Evolutionary conservation across 2,797 vertebrate species (phyloP), one percentile per base, ranked within the genome.

Genomic region (Myripristis murdjan): DNA sequence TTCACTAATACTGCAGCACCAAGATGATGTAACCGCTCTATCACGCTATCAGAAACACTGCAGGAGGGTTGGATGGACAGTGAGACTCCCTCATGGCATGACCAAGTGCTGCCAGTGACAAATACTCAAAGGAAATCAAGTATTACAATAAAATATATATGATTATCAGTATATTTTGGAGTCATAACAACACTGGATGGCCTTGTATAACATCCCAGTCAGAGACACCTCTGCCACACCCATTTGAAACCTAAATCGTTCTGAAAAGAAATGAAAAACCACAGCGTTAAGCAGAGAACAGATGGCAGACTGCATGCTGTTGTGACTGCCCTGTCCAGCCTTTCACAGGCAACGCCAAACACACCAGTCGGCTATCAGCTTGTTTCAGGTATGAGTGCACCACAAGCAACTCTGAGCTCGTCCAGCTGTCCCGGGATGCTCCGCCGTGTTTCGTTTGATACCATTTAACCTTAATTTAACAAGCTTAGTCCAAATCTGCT

Each of bases 261-360:
- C n/a, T 23, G 12, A 52, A 39, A 10, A 9, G 37, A 43, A 46
- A 52, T 74, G 67, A 49, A 49, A 39, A 65, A 63, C 61, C 51
- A 85, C 77, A 54, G 39, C n/a, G 64, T 53, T 4, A 51, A 81
- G 51, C 55, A 44, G 28, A 22, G 53, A 79, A 57, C 88, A 91
- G 86, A 78, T 88, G 89, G 86, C 28, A 67, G 70, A 75, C 47
- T 70, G 79, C n/a, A n/a, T n/a, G n/a, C 49, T 78, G 75, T 44
- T 55, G 46, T 58, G 57, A 57, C 46, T 46, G 46, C 26, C 53
- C 18, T 26, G 59, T 63, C 22, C 31, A 47, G 53, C 39, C 31
- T 52, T 31, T 53, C 31, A 35, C 46, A 75, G 37, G 49, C 12
- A 63, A 57, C 77, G 64, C 69, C 39, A 47, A 57, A 18, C 16